Conservation (phyloP, 2,888 invertebrate species). For the Pseudeuparius sepicola region DNA sequence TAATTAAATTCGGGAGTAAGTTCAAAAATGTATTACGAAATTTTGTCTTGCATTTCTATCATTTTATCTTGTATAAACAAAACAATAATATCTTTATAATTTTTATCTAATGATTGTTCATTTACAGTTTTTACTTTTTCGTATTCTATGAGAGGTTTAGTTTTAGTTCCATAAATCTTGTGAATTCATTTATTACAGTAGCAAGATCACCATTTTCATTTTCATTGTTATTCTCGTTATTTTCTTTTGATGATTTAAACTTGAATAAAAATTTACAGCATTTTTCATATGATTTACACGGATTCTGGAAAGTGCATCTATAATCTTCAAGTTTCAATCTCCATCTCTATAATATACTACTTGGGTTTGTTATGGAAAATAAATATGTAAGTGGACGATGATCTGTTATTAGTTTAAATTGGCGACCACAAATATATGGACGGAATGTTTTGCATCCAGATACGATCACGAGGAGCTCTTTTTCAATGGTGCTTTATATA, state of each 20-base stretch:
- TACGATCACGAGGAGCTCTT: constrained; percentile 33
- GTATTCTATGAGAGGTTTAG: too few relatives aligned
- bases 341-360: constrained; percentile 29
- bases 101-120: constrained; percentile 25
- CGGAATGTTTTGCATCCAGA: constrained; percentile 32
- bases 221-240: neutral
- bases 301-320: too few relatives aligned
- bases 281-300: too few relatives aligned
- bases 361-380: constrained; percentile 28
- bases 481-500: constrained; percentile 34
- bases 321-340: constrained; percentile 29
- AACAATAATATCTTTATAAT: constrained; percentile 31
- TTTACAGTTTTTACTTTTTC: constrained; percentile 25
- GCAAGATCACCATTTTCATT: too few relatives aligned
- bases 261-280: too few relatives aligned
- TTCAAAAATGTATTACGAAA: too few relatives aligned
- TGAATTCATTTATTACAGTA: too few relatives aligned
- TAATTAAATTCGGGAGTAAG: too few relatives aligned
- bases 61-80: too few relatives aligned
- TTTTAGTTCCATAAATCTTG: too few relatives aligned
- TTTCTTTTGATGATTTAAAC: too few relatives aligned
- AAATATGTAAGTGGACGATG: constrained; percentile 33
- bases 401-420: constrained; percentile 32
- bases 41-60: too few relatives aligned
- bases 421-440: constrained; percentile 33